Percentiles rank a stretch among this genome's conserved stretches.
Conservation (phyloP, 1,140 invertebrate species). For the Araneus ventricosus region DNA sequence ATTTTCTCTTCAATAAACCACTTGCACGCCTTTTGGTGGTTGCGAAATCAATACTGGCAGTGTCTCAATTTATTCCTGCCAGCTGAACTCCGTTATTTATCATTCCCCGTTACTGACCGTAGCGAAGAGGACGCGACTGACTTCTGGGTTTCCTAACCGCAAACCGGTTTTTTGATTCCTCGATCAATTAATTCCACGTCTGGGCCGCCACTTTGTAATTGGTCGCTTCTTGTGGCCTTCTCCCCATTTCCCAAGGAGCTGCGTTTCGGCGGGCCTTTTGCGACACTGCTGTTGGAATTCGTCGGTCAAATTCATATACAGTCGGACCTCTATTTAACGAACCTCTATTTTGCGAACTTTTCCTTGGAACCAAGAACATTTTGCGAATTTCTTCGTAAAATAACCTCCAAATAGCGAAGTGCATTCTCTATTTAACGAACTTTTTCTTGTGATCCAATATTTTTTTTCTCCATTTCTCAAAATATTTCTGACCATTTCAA, state of each 20-base stretch:
- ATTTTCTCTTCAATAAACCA: not conserved
- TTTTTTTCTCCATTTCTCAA: too few relatives aligned
- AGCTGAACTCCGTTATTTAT: slow-evolving; percentile 25
- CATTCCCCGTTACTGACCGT: slow-evolving; percentile 48
- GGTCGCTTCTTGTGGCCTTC: not conserved
- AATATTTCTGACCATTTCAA: too few relatives aligned
- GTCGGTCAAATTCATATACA: too few relatives aligned
- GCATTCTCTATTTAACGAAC: too few relatives aligned
- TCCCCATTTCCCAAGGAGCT: not conserved
- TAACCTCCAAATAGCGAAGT: too few relatives aligned
- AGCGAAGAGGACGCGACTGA: not conserved
- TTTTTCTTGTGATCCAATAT: too few relatives aligned
- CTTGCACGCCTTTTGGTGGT: not conserved
- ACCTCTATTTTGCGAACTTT: too few relatives aligned
- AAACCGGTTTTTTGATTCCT: slow-evolving; percentile 19
- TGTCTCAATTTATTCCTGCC: not conserved
- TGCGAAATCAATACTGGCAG: not conserved
- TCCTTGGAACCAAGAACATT: too few relatives aligned
- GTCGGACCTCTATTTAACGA: too few relatives aligned
- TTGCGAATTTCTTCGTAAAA: too few relatives aligned
- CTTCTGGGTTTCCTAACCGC: slow-evolving; percentile 22
- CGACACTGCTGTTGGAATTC: too few relatives aligned
- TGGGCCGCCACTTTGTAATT: not conserved
- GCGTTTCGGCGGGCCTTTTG: too few relatives aligned
- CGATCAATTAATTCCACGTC: slow-evolving; percentile 25